Percentiles rank a stretch among this genome's conserved stretches.
phyloP scores from a whole-genome alignment of 1,140 invertebrate genomes.

The Drosophila erecta region DNA sequence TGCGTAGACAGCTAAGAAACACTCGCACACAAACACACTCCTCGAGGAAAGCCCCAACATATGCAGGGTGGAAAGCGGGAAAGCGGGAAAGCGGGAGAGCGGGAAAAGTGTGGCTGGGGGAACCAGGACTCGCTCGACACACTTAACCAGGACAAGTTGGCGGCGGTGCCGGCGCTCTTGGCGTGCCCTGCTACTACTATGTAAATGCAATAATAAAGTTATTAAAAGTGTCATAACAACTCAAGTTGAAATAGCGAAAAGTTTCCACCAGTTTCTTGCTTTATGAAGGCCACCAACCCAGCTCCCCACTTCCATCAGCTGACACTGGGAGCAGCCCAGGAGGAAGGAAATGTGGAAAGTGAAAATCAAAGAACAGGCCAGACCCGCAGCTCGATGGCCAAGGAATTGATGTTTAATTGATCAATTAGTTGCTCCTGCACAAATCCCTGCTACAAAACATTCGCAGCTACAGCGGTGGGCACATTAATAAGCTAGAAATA shows the following conservation, averaged over 20 bases:
- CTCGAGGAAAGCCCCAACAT: constrained; percentile 52
- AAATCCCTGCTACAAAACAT: constrained; percentile 27
- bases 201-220: constrained; percentile 85
- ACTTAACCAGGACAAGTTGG: constrained; percentile 57
- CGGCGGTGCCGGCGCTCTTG: constrained; percentile 31
- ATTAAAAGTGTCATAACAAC: constrained; percentile 85
- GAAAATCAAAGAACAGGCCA: constrained; percentile 30
- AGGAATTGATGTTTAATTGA: constrained; percentile 82
- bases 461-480: constrained; percentile 5
- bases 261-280: constrained; percentile 70
- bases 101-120: background rate
- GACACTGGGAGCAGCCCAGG: constrained; percentile 17
- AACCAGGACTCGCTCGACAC: constrained; percentile 39
- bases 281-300: constrained; percentile 40
- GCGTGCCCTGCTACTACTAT: constrained; percentile 67
- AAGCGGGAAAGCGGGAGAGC: background rate
- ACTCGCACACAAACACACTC: constrained; percentile 47
- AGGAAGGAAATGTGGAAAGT: constrained; percentile 1
- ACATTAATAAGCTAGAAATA: background rate
- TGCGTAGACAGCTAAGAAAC: constrained; percentile 79
- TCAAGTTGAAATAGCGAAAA: constrained; percentile 82
- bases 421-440: constrained; percentile 72
- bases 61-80: constrained; percentile 40
- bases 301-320: constrained; percentile 9
- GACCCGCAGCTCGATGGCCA: constrained; percentile 68